Evolutionary conservation across 2,113 vertebrate species (phyloP), one percentile per base, ranked within the genome.

Genomic region (Pangasianodon hypophthalmus): DNA sequence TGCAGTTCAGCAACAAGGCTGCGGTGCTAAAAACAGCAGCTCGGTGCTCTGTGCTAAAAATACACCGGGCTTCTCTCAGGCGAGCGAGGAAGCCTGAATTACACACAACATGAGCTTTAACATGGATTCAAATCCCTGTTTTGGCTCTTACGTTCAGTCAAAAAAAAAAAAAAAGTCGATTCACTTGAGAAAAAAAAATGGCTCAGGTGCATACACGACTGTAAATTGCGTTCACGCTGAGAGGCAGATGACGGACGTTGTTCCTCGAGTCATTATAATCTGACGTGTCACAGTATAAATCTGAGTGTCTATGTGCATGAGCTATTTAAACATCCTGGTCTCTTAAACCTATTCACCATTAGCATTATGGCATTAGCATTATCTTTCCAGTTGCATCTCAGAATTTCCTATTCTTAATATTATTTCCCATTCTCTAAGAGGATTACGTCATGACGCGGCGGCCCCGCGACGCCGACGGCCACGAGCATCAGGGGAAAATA

Each of bases 401-500:
- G 73, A 92, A 92, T 92, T 93, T 93, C 93, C 94, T 93, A 94
- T 92, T 92, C 92, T 3, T 46, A 37, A 37, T 37, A 26, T 48
- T 4, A 26, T 81, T 18, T 92, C 89, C 94, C 89, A 73, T 91
- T 93, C 92, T 83, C 26, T 41, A 18, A 73, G 69, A 73, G 37
- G 71, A 46, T 94, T 95, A 93, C 93, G 94, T 95, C 94, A 94
- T 91, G 87, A 92, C 88, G 88, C 82, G 13, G 92, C 85, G 89
- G 18, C 13, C 92, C 92, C 90, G 93, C 94, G 92, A 92, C 86
- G 73, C 93, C 91, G 90, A 92, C 87, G 92, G 92, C 93, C 93
- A 93, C 93, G 93, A 93, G 94, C 93, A 88, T 92, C 89, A 58
- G 89, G 89, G 85, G 91, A 93, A 95, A 95, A 95, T 94, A 94